These are phyloP conservation scores for Mesoclemmys tuberculata DNA, from an alignment of 2,113 vertebrate species.

Conservation along the genomic window DNA sequence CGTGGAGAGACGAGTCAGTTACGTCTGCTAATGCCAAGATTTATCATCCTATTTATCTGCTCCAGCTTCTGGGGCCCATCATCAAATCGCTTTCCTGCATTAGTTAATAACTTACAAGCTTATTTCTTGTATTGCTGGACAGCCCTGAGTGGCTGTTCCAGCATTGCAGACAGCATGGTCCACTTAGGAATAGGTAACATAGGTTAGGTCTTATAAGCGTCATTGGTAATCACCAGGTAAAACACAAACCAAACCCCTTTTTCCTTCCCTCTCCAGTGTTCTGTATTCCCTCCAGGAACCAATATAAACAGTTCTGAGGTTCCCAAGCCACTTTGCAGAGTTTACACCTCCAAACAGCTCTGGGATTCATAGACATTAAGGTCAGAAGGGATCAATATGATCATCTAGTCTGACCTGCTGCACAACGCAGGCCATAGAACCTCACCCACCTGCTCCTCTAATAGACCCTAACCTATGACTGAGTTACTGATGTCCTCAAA, in stretches of 20 bases:
- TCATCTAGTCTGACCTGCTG: no score
- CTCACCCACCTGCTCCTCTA: no score
- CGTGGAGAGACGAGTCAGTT: constrained; percentile 71
- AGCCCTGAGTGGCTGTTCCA: constrained; percentile 20
- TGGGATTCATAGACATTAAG: no score
- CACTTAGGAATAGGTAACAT: constrained; percentile 62
- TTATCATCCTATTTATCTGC: constrained; percentile 74
- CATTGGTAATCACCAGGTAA: constrained; percentile 20
- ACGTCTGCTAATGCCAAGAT: constrained; percentile 71
- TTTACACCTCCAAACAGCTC: neutral
- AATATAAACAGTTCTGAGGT: neutral
- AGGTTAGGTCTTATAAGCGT: constrained; percentile 44
- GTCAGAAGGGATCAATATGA: no score
- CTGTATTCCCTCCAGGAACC: neutral
- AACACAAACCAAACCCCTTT: constrained; percentile 33
- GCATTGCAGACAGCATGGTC: constrained; percentile 53
- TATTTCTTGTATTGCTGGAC: constrained; percentile 63
- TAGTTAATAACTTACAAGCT: constrained; percentile 56
- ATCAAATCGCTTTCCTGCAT: constrained; percentile 63
- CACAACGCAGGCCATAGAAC: no score
- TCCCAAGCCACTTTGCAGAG: neutral
- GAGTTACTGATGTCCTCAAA: no score
- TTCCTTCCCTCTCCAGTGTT: neutral
- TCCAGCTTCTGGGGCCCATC: constrained; percentile 66
- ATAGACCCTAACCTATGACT: no score